A percentile compares a stretch with the other conserved stretches of the same genome.
These are phyloP conservation scores for Anthoscopus minutus DNA, from an alignment of 2,113 vertebrate species.

Conservation along the genomic window DNA sequence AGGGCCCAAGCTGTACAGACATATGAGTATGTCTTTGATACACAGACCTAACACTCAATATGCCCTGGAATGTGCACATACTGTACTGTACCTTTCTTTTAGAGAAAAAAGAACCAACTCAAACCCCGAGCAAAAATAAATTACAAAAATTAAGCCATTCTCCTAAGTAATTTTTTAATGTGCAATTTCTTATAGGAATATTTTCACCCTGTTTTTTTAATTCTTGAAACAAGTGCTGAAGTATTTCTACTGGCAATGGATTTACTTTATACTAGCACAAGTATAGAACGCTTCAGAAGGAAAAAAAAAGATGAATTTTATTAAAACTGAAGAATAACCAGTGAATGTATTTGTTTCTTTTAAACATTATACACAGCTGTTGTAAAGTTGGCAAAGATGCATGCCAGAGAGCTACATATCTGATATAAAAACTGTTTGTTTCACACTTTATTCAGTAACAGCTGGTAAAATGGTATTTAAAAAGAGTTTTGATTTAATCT, in stretches of 20 bases:
- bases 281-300: neutral
- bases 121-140: neutral
- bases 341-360: conserved; percentile 51
- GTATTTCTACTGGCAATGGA: neutral
- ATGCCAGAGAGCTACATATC: conserved; percentile 57
- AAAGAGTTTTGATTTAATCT: conserved; percentile 75
- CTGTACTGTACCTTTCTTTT: neutral
- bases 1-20: neutral
- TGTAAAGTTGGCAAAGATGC: conserved; percentile 58
- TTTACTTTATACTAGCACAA: neutral
- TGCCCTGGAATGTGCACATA: neutral
- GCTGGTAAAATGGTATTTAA: conserved; percentile 80
- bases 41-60: neutral
- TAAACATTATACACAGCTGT: conserved; percentile 59
- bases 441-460: conserved; percentile 70
- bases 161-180: neutral
- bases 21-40: neutral
- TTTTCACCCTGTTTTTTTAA: neutral
- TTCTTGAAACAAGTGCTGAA: neutral
- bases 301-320: neutral
- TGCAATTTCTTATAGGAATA: neutral
- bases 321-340: conserved; percentile 55
- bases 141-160: neutral
- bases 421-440: conserved; percentile 61
- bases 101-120: too few species aligned